These are phyloP conservation scores for Chromis chromis DNA, from an alignment of 2,797 vertebrate species.

Conservation along the genomic window DNA sequence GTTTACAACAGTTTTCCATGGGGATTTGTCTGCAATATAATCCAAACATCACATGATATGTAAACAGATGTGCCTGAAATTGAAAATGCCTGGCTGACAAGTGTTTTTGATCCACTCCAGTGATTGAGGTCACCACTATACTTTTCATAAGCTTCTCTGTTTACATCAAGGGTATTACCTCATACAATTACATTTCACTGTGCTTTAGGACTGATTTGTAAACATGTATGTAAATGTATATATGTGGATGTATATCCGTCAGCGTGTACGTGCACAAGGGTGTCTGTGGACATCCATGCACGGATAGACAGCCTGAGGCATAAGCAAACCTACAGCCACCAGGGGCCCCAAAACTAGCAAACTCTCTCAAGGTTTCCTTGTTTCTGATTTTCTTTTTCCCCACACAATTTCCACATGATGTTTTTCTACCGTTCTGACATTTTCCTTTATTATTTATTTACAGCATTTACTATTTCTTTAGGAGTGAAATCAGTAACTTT, in stretches of 20 bases:
- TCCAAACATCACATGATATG: constrained; percentile 71
- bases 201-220: constrained; percentile 37
- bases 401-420: neutral
- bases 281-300: constrained; percentile 13
- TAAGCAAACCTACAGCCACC: constrained; percentile 24
- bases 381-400: constrained; percentile 1
- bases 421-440: neutral
- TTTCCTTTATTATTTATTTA: neutral
- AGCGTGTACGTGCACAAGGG: constrained; percentile 1
- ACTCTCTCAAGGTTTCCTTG: constrained; percentile 17
- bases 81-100: constrained; percentile 67
- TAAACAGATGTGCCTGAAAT: constrained; percentile 78
- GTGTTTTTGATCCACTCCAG: constrained; percentile 71
- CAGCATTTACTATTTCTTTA: constrained; percentile 2
- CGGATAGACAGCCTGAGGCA: constrained; percentile 27
- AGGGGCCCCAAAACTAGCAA: constrained; percentile 19
- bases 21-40: constrained; percentile 70
- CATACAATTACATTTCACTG: constrained; percentile 56
- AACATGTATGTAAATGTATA: constrained; percentile 14
- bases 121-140: constrained; percentile 70
- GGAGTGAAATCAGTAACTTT: neutral
- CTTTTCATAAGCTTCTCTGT: constrained; percentile 54
- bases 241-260: constrained; percentile 19
- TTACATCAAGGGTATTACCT: constrained; percentile 59
- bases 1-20: constrained; percentile 66